These are phyloP conservation scores for Lymantria dispar DNA, from an alignment of 2,888 invertebrate species.

Conservation along the genomic window DNA sequence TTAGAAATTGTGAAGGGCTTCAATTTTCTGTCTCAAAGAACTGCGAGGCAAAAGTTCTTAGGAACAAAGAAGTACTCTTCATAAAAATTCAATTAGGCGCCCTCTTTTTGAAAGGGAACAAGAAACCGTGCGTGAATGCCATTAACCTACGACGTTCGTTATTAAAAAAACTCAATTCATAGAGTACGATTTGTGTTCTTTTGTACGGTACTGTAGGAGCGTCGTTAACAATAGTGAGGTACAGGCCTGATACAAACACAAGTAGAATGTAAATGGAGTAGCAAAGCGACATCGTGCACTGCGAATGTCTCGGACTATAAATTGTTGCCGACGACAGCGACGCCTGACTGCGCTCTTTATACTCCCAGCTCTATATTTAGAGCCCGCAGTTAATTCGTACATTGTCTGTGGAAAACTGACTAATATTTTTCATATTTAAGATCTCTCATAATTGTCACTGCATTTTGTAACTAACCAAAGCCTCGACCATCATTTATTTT, in stretches of 20 bases:
- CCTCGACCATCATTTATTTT: too few relatives aligned
- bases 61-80: constrained; percentile 7
- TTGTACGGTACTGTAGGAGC: constrained; percentile 14
- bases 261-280: constrained; percentile 44
- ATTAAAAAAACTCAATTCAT: constrained; percentile 26
- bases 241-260: constrained; percentile 31
- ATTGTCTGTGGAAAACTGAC: constrained; percentile 13
- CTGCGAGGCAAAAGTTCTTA: constrained; percentile 7
- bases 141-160: constrained; percentile 21
- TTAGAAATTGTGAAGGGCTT: constrained; percentile 15
- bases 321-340: constrained; percentile 37
- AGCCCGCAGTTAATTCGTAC: constrained; percentile 17
- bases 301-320: constrained; percentile 40
- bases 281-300: constrained; percentile 22
- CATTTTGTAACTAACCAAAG: neutral
- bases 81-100: neutral
- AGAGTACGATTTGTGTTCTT: constrained; percentile 15
- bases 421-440: constrained; percentile 7
- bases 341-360: constrained; percentile 37
- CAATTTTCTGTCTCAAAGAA: constrained; percentile 22
- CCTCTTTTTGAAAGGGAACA: constrained; percentile 14
- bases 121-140: constrained; percentile 25
- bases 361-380: constrained; percentile 37
- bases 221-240: constrained; percentile 25
- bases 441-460: constrained; percentile 17